These are phyloP conservation scores for Drosophila sechellia DNA, from an alignment of 1,140 invertebrate genomes.

Conservation along the genomic window DNA sequence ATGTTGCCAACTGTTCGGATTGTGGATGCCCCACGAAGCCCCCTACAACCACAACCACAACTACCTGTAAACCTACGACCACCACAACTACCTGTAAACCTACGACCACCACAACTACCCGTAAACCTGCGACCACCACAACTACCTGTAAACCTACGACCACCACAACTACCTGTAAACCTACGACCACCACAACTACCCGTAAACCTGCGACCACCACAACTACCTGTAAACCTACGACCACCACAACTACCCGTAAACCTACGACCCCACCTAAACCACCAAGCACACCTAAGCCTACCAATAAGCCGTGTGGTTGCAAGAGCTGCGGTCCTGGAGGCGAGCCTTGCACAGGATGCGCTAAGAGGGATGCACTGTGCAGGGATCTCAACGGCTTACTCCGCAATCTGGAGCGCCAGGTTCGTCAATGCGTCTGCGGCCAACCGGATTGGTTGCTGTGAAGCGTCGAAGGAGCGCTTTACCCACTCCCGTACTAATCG, in stretches of 20 bases:
- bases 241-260: too few relatives aligned
- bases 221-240: too few relatives aligned
- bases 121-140: too few relatives aligned
- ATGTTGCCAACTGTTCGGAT: background rate
- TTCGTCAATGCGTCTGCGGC: slow-evolving; percentile 14
- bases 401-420: background rate
- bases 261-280: too few relatives aligned
- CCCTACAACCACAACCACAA: background rate
- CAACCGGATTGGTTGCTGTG: background rate
- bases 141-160: too few relatives aligned
- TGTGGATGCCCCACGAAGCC: background rate
- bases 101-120: too few relatives aligned
- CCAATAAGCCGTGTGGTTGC: background rate
- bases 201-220: too few relatives aligned
- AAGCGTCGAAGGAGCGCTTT: background rate
- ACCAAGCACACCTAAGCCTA: background rate
- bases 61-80: too few relatives aligned
- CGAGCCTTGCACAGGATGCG: background rate
- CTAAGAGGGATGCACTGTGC: background rate
- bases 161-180: too few relatives aligned
- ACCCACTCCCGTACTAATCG: background rate
- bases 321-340: slow-evolving; percentile 11
- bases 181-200: too few relatives aligned
- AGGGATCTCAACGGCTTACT: background rate
- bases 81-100: too few relatives aligned